phyloP scores from a whole-genome alignment of 37 sponge, comb jelly and placozoan species.

The Hormiphora californensis region DNA sequence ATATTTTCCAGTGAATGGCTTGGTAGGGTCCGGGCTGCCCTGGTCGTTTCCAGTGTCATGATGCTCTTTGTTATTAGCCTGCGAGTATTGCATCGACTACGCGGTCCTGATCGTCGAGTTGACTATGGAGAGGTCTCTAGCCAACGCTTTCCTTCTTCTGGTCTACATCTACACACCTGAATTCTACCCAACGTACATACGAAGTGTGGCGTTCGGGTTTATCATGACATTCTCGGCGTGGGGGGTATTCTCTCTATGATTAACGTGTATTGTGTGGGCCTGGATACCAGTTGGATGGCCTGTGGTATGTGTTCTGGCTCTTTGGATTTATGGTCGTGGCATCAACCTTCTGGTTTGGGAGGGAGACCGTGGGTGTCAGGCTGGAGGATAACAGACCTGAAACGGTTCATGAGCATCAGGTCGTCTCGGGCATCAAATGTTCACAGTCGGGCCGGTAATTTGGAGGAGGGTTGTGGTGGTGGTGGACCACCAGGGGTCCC shows the following conservation, averaged over 20 bases:
- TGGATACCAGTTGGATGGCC: not conserved
- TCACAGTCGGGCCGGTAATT: too few species aligned
- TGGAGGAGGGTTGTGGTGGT: too few species aligned
- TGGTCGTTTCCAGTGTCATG: not conserved
- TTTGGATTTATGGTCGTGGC: not conserved
- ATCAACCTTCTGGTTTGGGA: not conserved
- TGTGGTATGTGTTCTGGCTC: not conserved
- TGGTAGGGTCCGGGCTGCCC: not conserved
- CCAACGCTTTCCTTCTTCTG: not conserved
- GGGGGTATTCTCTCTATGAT: not conserved
- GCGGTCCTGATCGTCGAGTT: not conserved
- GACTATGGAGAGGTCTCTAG: not conserved
- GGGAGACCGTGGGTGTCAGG: not conserved
- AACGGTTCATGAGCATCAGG: too few species aligned
- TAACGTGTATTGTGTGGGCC: not conserved
- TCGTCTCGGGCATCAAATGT: too few species aligned
- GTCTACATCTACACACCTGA: slow-evolving; percentile 44
- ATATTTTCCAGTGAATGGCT: not conserved
- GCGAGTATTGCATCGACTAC: not conserved
- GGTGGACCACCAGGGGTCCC: too few species aligned
- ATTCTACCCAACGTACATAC: slow-evolving; percentile 15
- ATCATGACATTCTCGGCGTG: not conserved
- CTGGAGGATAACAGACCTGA: not conserved
- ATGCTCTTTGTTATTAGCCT: not conserved
- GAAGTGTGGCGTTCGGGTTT: not conserved